Conservation (phyloP, 2,113 vertebrate species). For the human region GRCh38 chr11:87842001-87842500, state of each 20-base stretch:
- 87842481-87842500: not conserved
- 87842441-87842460: not conserved
- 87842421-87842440: not conserved
- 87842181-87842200: not conserved
- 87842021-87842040: not conserved
- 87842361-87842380: not conserved
- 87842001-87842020: constrained; percentile 22
- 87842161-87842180: not conserved
- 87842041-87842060: not conserved
- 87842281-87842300: not conserved
- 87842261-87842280: not conserved
- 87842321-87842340: not conserved
- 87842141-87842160: not conserved
- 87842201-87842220: not conserved
- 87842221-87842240: not conserved
- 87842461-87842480: accelerated
- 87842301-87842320: not conserved
- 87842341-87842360: not conserved
- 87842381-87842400: not conserved
- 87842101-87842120: not conserved
- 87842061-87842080: not conserved
- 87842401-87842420: not conserved
- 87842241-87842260: not conserved
- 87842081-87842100: not conserved
- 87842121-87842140: not conserved